Base-by-base conservation (phyloP, 2,888 invertebrate species). In the Phorcus lineatus region DNA sequence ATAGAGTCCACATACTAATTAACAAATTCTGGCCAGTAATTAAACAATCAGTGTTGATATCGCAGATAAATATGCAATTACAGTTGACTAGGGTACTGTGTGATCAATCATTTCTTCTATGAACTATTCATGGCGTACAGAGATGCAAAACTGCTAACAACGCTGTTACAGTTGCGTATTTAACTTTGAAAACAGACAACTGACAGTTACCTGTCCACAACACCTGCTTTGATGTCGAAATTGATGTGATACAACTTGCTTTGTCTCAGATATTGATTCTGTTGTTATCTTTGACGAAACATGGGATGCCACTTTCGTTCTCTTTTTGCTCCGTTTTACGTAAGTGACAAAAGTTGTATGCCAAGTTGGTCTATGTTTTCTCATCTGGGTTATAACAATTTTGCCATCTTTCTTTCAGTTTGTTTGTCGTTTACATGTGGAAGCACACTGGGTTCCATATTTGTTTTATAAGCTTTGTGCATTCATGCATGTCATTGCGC, bases 181-280 rank as follows among this genome's bases (percentile, higher is more conserved):
- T 70, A 36, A 70, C 19, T 17, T 16, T 36, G 40, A 70, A 17
- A 36, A 70, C n/a, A 19, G 19, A 36, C 24, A 31, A 40, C n/a
- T 40, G 31, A 40, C 70, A 70, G 36, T 70, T 19, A 19, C 31
- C 40, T 36, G 70, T 70, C 70, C 17, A 17, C 16, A 2, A 17
- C 6, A 16, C 11, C 16, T 36, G 31, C 70, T 70, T 70, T 70
- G 70, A 40, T 36, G 36, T 36, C 17, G 19, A 36, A 31, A 70
- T 31, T 31, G 70, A 3, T 17, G 70, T 70, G 19, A 36, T 57
- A 70, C 70, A 70, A 19, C 40, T 70, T n/a, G 19, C 40, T 40
- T 70, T 70, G 70, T 70, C 11, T 13, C 28, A 7, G 70, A 36
- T 70, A 70, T 70, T 70, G 70, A 70, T 70, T 40, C 36, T 40